These are phyloP conservation scores for Thalpophila matura DNA, from an alignment of 2,888 invertebrate genomes.

Conservation along the genomic window DNA sequence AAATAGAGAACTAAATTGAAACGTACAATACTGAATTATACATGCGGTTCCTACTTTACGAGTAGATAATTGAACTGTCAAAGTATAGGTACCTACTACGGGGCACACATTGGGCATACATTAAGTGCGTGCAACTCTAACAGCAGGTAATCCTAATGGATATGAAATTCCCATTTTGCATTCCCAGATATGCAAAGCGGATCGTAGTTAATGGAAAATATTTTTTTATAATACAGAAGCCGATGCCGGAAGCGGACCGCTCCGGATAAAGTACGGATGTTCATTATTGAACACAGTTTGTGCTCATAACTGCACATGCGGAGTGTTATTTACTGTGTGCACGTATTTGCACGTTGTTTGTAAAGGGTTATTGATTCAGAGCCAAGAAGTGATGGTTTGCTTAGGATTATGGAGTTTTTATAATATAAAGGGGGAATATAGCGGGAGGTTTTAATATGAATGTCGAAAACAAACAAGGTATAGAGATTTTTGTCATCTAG, in stretches of 20 bases:
- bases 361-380: conserved; percentile 13
- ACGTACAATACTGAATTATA: too few species aligned
- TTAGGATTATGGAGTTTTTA: background rate
- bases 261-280: conserved; percentile 71
- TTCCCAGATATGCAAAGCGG: conserved; percentile 49
- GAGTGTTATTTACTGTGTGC: conserved; percentile 33
- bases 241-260: conserved; percentile 69
- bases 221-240: conserved; percentile 67
- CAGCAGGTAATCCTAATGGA: conserved; percentile 71
- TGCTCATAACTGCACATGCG: conserved; percentile 63
- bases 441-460: too few species aligned
- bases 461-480: too few species aligned
- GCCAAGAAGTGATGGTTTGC: background rate
- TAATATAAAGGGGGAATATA: background rate
- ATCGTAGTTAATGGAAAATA: conserved; percentile 72
- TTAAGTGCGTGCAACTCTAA: conserved; percentile 16
- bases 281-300: conserved; percentile 77
- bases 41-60: too few species aligned
- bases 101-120: background rate
- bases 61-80: too few species aligned
- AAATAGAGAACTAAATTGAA: too few species aligned
- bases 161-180: conserved; percentile 58
- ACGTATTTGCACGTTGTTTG: conserved; percentile 14
- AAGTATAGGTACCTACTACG: background rate
- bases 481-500: too few species aligned